These are phyloP conservation scores for Chromobotia macracanthus DNA, from an alignment of 2,797 vertebrate genomes.

Conservation along the genomic window DNA sequence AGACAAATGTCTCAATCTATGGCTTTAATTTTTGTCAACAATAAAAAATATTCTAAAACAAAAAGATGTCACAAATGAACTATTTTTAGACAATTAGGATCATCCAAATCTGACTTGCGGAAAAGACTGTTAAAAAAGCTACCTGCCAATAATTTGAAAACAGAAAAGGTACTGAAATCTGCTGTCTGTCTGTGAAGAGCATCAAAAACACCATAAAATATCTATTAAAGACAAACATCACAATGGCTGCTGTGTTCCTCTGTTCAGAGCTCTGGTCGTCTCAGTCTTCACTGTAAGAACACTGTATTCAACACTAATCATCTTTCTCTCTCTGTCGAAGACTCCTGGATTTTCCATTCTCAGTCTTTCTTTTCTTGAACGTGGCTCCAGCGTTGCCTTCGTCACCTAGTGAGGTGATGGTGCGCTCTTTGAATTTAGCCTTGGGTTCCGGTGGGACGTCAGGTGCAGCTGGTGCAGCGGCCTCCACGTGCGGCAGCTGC, in stretches of 20 bases:
- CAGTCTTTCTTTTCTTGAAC: conserved; percentile 90
- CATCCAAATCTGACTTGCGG: conserved; percentile 1
- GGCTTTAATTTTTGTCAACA: conserved; percentile 6
- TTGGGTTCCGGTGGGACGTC: conserved; percentile 76
- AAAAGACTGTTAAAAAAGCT: background rate
- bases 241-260: too few relatives aligned
- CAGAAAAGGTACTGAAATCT: too few relatives aligned
- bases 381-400: conserved; percentile 74
- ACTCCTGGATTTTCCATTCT: conserved; percentile 89
- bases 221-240: too few relatives aligned
- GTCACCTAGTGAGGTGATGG: conserved; percentile 89
- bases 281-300: too few relatives aligned
- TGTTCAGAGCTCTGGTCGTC: too few relatives aligned
- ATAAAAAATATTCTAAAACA: conserved; percentile 28
- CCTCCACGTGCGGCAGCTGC: conserved; percentile 84
- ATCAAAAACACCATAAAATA: too few relatives aligned
- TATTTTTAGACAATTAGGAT: background rate
- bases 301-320: conserved; percentile 69
- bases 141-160: background rate
- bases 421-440: conserved; percentile 89
- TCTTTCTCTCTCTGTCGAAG: conserved; percentile 87
- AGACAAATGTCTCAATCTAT: background rate
- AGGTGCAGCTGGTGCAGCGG: conserved; percentile 65
- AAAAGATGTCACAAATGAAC: background rate
- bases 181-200: too few relatives aligned